Base-by-base conservation (phyloP, 1,140 invertebrate genomes). In the Ceratoteleas bidentatus region DNA sequence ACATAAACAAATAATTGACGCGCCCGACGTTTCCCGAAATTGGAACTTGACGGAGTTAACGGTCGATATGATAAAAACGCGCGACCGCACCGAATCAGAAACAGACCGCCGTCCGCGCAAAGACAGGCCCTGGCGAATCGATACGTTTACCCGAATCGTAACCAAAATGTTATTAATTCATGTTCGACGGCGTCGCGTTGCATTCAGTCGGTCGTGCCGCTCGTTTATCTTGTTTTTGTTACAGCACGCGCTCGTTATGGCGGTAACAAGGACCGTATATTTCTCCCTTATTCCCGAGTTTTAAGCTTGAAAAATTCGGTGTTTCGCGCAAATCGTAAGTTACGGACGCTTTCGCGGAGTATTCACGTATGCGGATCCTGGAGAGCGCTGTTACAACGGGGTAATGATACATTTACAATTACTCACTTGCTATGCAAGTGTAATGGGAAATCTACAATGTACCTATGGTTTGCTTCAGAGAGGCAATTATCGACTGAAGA, bases 291-390 rank as follows among this genome's bases (percentile, higher is more conserved):
- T 74, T 83, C 49, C 40, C 49, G 57, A 40, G 61, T 80, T 84
- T 84, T 80, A 80, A 84, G 76, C 81, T 77, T 77, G 76, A 84
- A 81, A 84, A 84, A 84, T 84, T 84, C 64, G 66, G 62, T 75
- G 81, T 77, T 77, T 54, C 57, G 68, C 43, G 24, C 72, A 83
- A 83, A 83, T 79, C 81, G 72, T 83, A 72, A 79, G 76, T 83
- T 83, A 83, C 76, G 76, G 66, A 76, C 52, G 54, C 72, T 74
- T 65, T 78, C 56, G 6, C 13, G 60, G 43, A 68, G 61, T 68
- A 66, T 75, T 78, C 60, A 70, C 54, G 54, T 75, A 80, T 66
- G 68, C 53, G 62, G 32, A 80, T 77, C 49, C 24, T 10, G 14
- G 52, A 32, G 24, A 68, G 40, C 15, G 57, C 43, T 47, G 58